phyloP scores from a whole-genome alignment of 2,797 vertebrate species.

The Anabas testudineus region DNA sequence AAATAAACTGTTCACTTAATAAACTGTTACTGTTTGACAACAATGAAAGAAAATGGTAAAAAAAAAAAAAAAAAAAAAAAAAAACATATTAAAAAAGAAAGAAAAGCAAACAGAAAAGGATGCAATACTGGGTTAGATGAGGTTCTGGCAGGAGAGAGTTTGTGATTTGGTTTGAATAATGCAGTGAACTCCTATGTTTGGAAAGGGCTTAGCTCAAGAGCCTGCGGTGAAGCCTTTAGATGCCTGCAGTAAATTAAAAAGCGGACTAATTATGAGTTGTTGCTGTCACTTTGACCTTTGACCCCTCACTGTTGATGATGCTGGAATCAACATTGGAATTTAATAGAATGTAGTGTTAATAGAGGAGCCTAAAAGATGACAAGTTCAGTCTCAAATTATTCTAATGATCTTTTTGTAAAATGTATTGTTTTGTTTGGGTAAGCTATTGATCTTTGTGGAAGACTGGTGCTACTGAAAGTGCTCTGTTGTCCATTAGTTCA shows the following conservation, averaged over 20 bases:
- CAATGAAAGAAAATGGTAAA: slow-evolving; percentile 34
- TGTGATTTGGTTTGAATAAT: slow-evolving; percentile 14
- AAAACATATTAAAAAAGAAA: too few species aligned
- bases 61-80: not conserved
- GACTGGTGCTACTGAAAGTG: slow-evolving; percentile 25
- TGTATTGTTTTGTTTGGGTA: not conserved
- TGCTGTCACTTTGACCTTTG: slow-evolving; percentile 49
- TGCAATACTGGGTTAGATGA: slow-evolving; percentile 12
- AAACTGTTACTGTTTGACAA: slow-evolving; percentile 56
- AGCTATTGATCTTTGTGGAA: slow-evolving; percentile 19
- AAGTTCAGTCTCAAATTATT: too few species aligned
- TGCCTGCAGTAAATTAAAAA: slow-evolving; percentile 19
- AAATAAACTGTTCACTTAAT: slow-evolving; percentile 70
- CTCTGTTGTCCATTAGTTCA: slow-evolving; percentile 13
- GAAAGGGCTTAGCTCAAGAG: slow-evolving; percentile 10
- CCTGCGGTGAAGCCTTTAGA: not conserved
- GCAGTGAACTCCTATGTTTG: not conserved
- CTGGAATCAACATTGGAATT: too few species aligned
- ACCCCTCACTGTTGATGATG: slow-evolving; percentile 27
- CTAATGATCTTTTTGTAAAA: not conserved
- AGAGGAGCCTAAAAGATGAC: too few species aligned
- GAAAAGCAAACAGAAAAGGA: slow-evolving; percentile 14
- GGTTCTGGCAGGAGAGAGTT: slow-evolving; percentile 9
- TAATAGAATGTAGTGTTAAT: too few species aligned
- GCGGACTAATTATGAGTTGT: slow-evolving; percentile 23